These are phyloP conservation scores for Sitobion miscanthi DNA, from an alignment of 1,140 invertebrate species.

Conservation along the genomic window DNA sequence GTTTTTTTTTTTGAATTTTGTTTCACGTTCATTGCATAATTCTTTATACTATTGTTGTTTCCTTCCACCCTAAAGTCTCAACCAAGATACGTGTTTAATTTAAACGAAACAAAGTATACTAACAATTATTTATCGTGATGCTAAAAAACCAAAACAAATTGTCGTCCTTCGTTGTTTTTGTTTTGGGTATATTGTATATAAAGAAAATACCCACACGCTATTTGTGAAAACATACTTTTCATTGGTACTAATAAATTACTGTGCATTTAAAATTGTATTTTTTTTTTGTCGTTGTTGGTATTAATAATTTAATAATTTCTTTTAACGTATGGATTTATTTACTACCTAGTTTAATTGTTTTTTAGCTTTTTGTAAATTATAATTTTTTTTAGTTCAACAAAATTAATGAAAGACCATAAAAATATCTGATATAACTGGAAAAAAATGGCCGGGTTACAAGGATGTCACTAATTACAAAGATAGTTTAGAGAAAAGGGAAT, in stretches of 20 bases:
- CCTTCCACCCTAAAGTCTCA: neutral
- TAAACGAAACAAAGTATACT: conserved; percentile 38
- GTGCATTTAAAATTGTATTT: neutral
- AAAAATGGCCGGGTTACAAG: neutral
- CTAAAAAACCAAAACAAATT: conserved; percentile 33
- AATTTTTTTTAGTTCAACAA: neutral
- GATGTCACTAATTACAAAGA: conserved; percentile 36
- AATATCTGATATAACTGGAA: neutral
- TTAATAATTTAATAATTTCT: neutral
- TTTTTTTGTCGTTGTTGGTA: neutral
- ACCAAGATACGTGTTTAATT: conserved; percentile 45
- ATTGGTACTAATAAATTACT: neutral
- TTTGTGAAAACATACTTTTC: neutral
- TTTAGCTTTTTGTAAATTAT: neutral
- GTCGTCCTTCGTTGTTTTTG: conserved; percentile 13
- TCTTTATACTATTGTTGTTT: conserved; percentile 33
- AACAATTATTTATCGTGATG: conserved; percentile 41
- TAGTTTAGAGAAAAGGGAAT: conserved; percentile 20
- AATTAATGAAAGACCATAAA: neutral
- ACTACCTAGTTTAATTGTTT: neutral
- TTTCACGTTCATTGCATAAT: conserved; percentile 13
- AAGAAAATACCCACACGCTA: neutral
- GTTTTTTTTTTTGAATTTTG: neutral
- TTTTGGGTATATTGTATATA: conserved; percentile 5
- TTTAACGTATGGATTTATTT: neutral